Conservation (phyloP, 92 coral and sea anemone genomes). For the Hydrozoanthus gracilis region DNA sequence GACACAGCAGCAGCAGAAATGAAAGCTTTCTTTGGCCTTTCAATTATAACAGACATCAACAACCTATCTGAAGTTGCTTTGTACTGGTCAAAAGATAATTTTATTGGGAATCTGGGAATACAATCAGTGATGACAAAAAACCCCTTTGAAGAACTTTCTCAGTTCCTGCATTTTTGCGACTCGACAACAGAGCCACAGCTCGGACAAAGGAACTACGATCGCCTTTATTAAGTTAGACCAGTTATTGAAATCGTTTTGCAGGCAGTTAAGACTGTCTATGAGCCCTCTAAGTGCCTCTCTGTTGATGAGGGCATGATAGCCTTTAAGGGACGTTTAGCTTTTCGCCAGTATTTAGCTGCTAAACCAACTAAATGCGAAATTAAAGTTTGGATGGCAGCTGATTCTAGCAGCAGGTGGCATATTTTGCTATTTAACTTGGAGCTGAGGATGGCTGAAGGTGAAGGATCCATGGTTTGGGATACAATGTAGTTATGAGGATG, state of each 20-base stretch:
- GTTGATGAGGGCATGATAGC: constrained; percentile 31
- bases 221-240: constrained; percentile 6
- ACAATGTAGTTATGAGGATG: constrained; percentile 66
- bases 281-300: constrained; percentile 2
- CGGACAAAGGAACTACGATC: constrained; percentile 8
- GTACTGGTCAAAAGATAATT: constrained; percentile 8
- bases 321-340: neutral
- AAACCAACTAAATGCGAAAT: too few species aligned
- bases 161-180: constrained; percentile 17
- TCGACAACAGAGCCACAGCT: neutral
- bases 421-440: constrained; percentile 52
- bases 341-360: too few species aligned
- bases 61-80: neutral
- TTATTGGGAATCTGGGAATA: neutral
- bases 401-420: constrained; percentile 52
- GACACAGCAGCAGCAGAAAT: neutral
- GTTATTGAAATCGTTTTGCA: neutral
- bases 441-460: constrained; percentile 19
- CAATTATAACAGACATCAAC: neutral
- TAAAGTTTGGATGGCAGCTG: constrained; percentile 65
- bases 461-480: constrained; percentile 65
- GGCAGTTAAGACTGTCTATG: neutral
- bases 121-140: constrained; percentile 29
- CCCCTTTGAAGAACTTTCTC: constrained; percentile 26
- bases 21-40: constrained; percentile 11